Evolutionary conservation across 2,113 vertebrate genomes (phyloP).

Genomic region (Malurus melanocephalus): DNA sequence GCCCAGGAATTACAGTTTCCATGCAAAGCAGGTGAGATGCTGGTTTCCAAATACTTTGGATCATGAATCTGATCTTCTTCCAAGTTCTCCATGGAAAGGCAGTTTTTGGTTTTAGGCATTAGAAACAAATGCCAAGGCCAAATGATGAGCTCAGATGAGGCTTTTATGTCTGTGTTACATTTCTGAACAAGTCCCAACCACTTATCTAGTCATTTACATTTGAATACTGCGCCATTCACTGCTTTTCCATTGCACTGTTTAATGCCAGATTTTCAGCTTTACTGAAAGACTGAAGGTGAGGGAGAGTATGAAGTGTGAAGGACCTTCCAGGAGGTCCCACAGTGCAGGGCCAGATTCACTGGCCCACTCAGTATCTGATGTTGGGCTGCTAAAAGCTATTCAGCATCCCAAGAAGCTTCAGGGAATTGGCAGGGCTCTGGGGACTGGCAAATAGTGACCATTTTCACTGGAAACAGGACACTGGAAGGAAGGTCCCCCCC

Average conservation of each 20-base stretch:
- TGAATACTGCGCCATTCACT: background rate
- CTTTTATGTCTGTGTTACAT: background rate
- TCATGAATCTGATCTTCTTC: background rate
- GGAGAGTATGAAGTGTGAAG: background rate
- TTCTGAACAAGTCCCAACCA: background rate
- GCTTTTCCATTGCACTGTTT: background rate
- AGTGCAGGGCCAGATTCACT: background rate
- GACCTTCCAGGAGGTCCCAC: background rate
- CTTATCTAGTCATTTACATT: background rate
- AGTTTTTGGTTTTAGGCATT: background rate
- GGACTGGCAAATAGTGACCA: background rate
- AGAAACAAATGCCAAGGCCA: background rate
- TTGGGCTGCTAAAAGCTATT: background rate
- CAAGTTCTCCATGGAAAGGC: conserved; percentile 1
- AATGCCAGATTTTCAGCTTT: background rate
- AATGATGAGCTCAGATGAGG: background rate
- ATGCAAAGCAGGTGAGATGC: conserved; percentile 23
- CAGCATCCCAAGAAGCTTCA: background rate
- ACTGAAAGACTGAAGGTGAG: background rate
- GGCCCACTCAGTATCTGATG: background rate
- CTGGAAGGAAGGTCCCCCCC: background rate
- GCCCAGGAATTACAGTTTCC: conserved; percentile 23
- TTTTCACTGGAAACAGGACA: background rate
- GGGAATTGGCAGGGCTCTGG: background rate
- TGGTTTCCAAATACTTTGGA: conserved; percentile 23